These are phyloP conservation scores for Drosophila subpulchrella DNA, from an alignment of 1,140 invertebrate genomes.

Conservation along the genomic window DNA sequence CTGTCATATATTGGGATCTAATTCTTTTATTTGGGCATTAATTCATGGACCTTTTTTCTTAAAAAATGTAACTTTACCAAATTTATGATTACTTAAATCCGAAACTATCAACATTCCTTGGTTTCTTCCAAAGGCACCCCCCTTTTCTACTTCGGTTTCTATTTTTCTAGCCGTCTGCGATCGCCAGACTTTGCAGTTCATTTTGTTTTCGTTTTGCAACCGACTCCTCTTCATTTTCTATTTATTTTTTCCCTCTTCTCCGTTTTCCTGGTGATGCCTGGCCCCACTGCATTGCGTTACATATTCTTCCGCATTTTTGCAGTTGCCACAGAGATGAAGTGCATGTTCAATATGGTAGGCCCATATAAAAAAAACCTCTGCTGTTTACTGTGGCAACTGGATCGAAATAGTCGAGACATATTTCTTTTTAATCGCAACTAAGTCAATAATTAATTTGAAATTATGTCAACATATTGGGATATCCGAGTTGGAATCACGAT, in stretches of 20 bases:
- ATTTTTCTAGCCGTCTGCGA: constrained; percentile 23
- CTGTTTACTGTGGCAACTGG: not conserved
- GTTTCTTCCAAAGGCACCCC: constrained; percentile 2
- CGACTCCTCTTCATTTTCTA: constrained; percentile 21
- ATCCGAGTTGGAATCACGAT: no score
- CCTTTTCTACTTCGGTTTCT: not conserved
- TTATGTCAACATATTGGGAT: not conserved
- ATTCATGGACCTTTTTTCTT: no score
- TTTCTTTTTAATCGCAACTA: not conserved
- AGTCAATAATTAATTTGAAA: no score
- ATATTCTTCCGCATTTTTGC: constrained; percentile 55
- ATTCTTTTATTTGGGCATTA: no score
- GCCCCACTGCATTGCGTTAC: constrained; percentile 32
- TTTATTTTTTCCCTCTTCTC: constrained; percentile 9
- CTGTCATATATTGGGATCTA: no score
- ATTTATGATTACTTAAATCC: not conserved
- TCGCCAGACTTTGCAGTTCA: constrained; percentile 37
- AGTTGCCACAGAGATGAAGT: constrained; percentile 3
- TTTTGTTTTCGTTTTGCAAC: constrained; percentile 29
- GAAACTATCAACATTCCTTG: not conserved
- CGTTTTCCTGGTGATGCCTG: constrained; percentile 3
- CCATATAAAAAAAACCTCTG: not conserved
- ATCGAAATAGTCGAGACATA: not conserved
- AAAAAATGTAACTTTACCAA: not conserved
- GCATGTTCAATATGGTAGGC: not conserved